These are phyloP conservation scores for Priocnemis perturbator DNA, from an alignment of 2,888 invertebrate species.

Conservation along the genomic window DNA sequence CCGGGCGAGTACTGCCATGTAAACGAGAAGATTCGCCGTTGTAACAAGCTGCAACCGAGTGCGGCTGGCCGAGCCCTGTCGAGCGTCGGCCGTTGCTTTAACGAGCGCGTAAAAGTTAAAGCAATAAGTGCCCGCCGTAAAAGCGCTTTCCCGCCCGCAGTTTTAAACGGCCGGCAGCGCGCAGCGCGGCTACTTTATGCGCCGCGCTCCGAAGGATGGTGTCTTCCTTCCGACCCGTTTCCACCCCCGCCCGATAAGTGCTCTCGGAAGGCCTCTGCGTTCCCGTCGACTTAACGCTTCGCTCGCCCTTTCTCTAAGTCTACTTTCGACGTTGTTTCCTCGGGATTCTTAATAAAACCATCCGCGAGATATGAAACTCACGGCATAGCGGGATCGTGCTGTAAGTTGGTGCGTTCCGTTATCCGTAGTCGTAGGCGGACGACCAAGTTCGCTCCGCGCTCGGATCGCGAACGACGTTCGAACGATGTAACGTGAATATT, in stretches of 20 bases:
- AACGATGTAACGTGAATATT: too few relatives aligned
- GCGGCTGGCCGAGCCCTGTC: conserved; percentile 30
- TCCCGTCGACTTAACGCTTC: background rate
- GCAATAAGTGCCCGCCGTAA: conserved; percentile 56
- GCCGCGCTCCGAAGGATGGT: conserved; percentile 13
- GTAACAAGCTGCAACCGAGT: conserved; percentile 60
- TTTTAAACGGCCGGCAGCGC: conserved; percentile 42
- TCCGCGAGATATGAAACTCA: too few relatives aligned
- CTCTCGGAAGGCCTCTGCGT: background rate
- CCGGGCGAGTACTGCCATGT: conserved; percentile 35
- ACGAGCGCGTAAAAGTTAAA: conserved; percentile 66
- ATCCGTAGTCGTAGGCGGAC: too few relatives aligned
- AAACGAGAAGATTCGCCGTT: conserved; percentile 59
- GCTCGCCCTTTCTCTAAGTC: too few relatives aligned
- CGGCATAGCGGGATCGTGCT: too few relatives aligned
- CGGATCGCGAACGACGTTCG: too few relatives aligned
- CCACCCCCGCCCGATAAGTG: too few relatives aligned
- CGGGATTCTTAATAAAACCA: too few relatives aligned
- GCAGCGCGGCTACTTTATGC: conserved; percentile 45
- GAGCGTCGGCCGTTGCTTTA: conserved; percentile 58
- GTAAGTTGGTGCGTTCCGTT: too few relatives aligned
- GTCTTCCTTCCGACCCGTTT: background rate
- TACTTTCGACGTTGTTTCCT: too few relatives aligned
- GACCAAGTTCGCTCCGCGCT: too few relatives aligned
- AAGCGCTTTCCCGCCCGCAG: conserved; percentile 46